Base-by-base conservation (phyloP, 2,888 invertebrate species). In the Trissoscelio sp. region DNA sequence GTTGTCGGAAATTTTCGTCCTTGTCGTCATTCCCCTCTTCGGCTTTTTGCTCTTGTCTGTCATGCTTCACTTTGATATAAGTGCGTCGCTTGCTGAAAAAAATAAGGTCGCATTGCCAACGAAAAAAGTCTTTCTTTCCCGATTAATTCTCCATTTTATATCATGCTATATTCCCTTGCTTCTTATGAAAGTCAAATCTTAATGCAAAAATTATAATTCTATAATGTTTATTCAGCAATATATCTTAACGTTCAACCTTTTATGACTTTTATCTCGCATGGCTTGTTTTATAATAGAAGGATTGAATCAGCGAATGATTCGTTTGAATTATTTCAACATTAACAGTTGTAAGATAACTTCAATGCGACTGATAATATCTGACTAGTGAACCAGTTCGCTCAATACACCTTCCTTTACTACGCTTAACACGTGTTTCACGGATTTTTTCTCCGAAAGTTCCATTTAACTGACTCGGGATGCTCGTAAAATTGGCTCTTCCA, bases 11-110 rank as follows among this genome's bases (percentile, higher is more conserved):
- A 78, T 77, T 70, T 80, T 70, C 80, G 73, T 79, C 77, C 82
- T 79, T 79, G 79, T 78, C 62, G 77, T 77, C 74, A 69, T 80
- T 83, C 73, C 66, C 82, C 70, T 81, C 81, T 79, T 82, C 80
- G 78, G 80, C 82, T 80, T 83, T 80, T 81, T 83, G 69, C 62
- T 74, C 79, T 55, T 74, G 79, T 79, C 79, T 42, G 73, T 79
- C 79, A 55, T 62, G 74, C 62, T 69, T 79, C 74, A 62, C 79
- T 67, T 74, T 79, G 62, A 66, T 81, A 83, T 83, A 84, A 79
- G 75, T 79, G 70, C 78, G 77, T 75, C 78, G 70, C 64, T n/a
- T 62, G 20, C 53, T 53, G 55, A 6, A 69, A 64, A 53, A 62
- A 67, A 69, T 60, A 79, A 73, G 62, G 51, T 48, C 42, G 62